Conservation (phyloP, 1,140 invertebrate species). For the Mamestra configurata region DNA sequence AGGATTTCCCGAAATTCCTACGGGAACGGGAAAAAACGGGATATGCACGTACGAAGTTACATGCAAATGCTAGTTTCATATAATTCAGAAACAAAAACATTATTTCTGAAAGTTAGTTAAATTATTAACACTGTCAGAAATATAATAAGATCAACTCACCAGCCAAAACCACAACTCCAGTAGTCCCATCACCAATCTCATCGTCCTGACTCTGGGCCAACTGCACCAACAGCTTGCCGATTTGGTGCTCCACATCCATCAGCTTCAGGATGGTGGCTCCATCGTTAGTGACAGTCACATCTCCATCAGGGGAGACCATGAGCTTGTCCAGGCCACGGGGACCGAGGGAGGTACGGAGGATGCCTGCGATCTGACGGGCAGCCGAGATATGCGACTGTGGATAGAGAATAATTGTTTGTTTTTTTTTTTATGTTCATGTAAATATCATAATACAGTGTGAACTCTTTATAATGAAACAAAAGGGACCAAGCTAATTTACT, state of each 20-base stretch:
- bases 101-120: too few relatives aligned
- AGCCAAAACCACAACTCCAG: slow-evolving; percentile 97
- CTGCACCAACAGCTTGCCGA: slow-evolving; percentile 99
- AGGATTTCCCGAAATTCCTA: too few relatives aligned
- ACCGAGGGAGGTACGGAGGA: slow-evolving; percentile 97
- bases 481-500: too few relatives aligned
- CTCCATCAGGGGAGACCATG: slow-evolving; percentile 99
- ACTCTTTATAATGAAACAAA: too few relatives aligned
- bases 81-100: too few relatives aligned
- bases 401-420: slow-evolving; percentile 55
- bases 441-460: too few relatives aligned
- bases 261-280: slow-evolving; percentile 99
- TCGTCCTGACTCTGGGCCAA: slow-evolving; percentile 99
- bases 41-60: too few relatives aligned
- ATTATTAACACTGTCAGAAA: background rate
- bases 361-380: slow-evolving; percentile 96
- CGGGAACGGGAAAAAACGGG: too few relatives aligned
- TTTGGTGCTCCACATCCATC: slow-evolving; percentile 99
- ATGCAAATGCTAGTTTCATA: too few relatives aligned
- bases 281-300: slow-evolving; percentile 99
- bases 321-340: slow-evolving; percentile 99
- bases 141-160: slow-evolving; percentile 68
- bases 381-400: slow-evolving; percentile 98
- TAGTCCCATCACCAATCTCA: slow-evolving; percentile 99
- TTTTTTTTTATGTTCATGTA: too few relatives aligned